Base-by-base conservation (phyloP, 2,113 vertebrate genomes). In the Herpetotheres cachinnans region DNA sequence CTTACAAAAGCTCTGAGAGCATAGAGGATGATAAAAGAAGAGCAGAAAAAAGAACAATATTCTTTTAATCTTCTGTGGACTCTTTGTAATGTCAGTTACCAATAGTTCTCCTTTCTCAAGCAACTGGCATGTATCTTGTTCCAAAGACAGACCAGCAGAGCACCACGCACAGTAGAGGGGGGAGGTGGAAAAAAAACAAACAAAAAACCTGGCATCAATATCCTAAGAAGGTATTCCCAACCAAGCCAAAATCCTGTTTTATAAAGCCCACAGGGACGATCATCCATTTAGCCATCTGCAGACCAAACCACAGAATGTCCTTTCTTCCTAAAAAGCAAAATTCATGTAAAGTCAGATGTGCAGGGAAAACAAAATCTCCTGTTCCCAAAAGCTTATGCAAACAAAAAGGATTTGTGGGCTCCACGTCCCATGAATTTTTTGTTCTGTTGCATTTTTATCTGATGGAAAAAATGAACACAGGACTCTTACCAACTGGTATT, bases 271-370 rank as follows among this genome's bases (percentile, higher is more conserved):
- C 15, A 49, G 78, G 70, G 66, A 88, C 1, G 11, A 82, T 54
- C 69, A 61, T 29, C 58, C 78, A 42, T 87, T 62, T 44, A 74
- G 49, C 40, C 52, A 72, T 74, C 86, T 87, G 69, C 90, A 96
- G 56, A 87, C 56, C 66, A 94, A 95, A 85, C 49, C 61, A 76
- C 44, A 82, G 27, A 76, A 79, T 52, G 50, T 67, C 44, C 30
- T 89, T 91, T 88, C 78, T 94, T 96, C 78, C 55, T 84, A 38
- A 93, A 91, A 91, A 96, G 34, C 50, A 74, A 89, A 91, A 93
- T 20, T 67, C 15, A 40, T 61, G 46, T 80, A 17, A 89, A 82
- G 46, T 82, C 85, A 93, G 44, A 87, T 85, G 36, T 59, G 49
- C 49, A 72, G 44, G 12, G 30, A 55, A 56, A 69, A 69, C 16